Evolutionary conservation across 2,888 invertebrate genomes (phyloP).

Genomic region (Drosophila barbarae): DNA sequence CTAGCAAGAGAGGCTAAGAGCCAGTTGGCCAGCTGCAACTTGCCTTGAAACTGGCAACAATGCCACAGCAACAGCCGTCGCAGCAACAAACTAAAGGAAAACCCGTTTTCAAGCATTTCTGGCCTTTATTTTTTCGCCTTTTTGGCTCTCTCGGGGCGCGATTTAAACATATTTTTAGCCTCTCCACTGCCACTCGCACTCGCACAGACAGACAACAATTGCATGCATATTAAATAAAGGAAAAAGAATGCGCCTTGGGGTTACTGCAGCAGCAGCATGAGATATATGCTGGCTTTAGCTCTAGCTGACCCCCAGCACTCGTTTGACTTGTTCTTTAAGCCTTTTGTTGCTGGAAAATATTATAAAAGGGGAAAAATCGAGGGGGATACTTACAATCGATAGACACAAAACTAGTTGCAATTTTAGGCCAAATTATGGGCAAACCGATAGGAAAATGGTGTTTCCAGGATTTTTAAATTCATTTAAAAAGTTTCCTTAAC

Average conservation of each 20-base stretch:
- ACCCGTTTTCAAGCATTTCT: slow-evolving; percentile 31
- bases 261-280: slow-evolving; percentile 51
- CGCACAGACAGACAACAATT: slow-evolving; percentile 51
- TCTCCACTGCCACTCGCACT: slow-evolving; percentile 39
- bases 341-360: slow-evolving; percentile 15
- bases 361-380: background rate
- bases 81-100: slow-evolving; percentile 8
- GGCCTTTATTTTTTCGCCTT: slow-evolving; percentile 19
- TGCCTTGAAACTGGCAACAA: slow-evolving; percentile 61
- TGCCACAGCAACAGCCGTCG: slow-evolving; percentile 37
- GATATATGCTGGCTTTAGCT: slow-evolving; percentile 49
- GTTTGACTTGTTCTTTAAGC: slow-evolving; percentile 56
- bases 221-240: slow-evolving; percentile 68
- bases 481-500: background rate
- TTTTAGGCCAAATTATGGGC: slow-evolving; percentile 17
- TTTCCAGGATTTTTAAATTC: background rate
- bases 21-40: slow-evolving; percentile 61
- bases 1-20: slow-evolving; percentile 21
- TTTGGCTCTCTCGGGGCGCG: slow-evolving; percentile 64
- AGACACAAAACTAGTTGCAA: slow-evolving; percentile 11
- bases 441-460: background rate
- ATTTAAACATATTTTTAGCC: slow-evolving; percentile 75
- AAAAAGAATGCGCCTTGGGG: slow-evolving; percentile 43
- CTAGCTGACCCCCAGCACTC: slow-evolving; percentile 62
- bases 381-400: slow-evolving; percentile 1